Percentiles rank a stretch among this genome's conserved stretches.
These are phyloP conservation scores for Hedychridium roseum DNA, from an alignment of 2,888 invertebrate species.

Conservation along the genomic window DNA sequence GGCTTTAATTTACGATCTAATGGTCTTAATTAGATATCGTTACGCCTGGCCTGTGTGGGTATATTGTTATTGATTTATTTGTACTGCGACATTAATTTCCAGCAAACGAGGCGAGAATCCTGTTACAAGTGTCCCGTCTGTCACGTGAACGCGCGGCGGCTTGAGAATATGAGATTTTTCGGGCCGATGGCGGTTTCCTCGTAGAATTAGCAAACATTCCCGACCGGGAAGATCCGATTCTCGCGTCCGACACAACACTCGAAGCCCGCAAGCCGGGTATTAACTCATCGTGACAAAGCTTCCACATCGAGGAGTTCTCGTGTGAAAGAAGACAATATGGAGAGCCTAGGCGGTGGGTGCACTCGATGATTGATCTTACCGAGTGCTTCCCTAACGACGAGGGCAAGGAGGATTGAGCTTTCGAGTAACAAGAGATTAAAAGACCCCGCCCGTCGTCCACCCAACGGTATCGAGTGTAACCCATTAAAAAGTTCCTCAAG, in stretches of 20 bases:
- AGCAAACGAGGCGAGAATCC: no score
- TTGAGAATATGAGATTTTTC: no score
- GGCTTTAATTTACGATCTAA: no score
- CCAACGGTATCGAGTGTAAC: slow-evolving; percentile 26
- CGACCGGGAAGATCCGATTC: neutral
- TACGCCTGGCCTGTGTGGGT: no score
- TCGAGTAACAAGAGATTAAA: slow-evolving; percentile 45
- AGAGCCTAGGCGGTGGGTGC: slow-evolving; percentile 30
- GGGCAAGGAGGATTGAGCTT: slow-evolving; percentile 37
- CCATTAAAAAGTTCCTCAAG: slow-evolving; percentile 8
- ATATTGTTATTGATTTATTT: no score
- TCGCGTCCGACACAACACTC: slow-evolving; percentile 16
- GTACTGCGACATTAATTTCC: no score
- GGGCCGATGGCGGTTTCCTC: no score
- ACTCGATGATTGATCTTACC: slow-evolving; percentile 51
- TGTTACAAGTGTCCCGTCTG: no score
- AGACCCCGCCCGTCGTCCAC: no score
- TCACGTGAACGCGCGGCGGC: no score
- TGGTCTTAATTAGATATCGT: no score
- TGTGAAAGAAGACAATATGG: slow-evolving; percentile 46
- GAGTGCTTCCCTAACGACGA: slow-evolving; percentile 32
- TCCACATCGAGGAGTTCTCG: slow-evolving; percentile 20
- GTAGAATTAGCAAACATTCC: no score
- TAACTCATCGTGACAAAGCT: slow-evolving; percentile 32
- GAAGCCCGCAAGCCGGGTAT: slow-evolving; percentile 14